Evolutionary conservation across 2,888 invertebrate genomes (phyloP), one percentile per base, ranked within the genome.

Genomic region (Flabesymbios commensalis): DNA sequence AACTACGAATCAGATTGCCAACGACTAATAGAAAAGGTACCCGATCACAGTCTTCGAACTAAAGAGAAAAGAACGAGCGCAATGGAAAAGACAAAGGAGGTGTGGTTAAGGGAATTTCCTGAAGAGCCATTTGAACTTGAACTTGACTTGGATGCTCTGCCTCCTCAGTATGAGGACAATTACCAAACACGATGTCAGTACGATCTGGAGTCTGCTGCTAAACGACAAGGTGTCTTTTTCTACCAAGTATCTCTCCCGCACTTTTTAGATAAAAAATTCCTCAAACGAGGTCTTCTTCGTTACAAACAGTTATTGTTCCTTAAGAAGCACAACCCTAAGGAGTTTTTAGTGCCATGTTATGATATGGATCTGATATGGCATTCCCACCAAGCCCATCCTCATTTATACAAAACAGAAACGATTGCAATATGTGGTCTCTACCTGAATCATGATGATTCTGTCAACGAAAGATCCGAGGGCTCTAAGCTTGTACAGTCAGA

Each of bases 351-450:
- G 19, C 84, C 85, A 1, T 84, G 84, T 70, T 85, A 84, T 67
- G 85, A 84, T 68, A 83, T 83, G 61, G 84, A 85, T 67, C 69
- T 85, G 32, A 74, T 83, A 3, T 85, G 85, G 85, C 85, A 85
- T 69, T 74, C 83, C 1, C 85, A 85, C 72, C 83, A 84, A 74
- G 79, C 84, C 49, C 76, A 77, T 56, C 81, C 81, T 22, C 36
- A 67, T 3, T 59, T 58, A n/a, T 81, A 81, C 65, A 70, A 72
- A 48, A 66, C 74, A 33, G 81, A 81, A 58, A 79, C 76, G 24
- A 67, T 14, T 72, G 70, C 19, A 76, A 59, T 77, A 3, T 68
- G 80, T 5, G 78, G 79, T 7, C 72, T 75, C 41, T 65, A 84
- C 22, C 75, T 85, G 55, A 80, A 81, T 63, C 85, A 85, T 69